Conservation (phyloP, 2,888 invertebrate genomes). For the Trichogramma evanescens region DNA sequence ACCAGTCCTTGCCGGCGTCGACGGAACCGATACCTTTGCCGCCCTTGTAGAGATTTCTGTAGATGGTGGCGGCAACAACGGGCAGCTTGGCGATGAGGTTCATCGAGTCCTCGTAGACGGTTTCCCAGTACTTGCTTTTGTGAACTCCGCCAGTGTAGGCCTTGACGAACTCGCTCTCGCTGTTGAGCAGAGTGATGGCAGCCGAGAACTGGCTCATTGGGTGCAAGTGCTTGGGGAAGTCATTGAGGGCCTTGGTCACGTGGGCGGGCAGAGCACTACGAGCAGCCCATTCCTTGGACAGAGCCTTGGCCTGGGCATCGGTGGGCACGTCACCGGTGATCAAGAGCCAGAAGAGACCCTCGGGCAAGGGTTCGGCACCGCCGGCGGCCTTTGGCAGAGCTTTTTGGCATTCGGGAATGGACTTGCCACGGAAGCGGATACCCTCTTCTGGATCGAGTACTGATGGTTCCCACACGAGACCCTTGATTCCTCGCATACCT, state of each 20-base stretch:
- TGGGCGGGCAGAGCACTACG: conserved; percentile 74
- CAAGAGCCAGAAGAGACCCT: conserved; percentile 90
- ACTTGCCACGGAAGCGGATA: conserved; percentile 87
- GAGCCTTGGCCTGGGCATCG: conserved; percentile 61
- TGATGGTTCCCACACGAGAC: conserved; percentile 90
- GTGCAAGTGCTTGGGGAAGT: conserved; percentile 81
- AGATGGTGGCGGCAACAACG: conserved; percentile 88
- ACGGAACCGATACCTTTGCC: conserved; percentile 79
- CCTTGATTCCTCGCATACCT: conserved; percentile 94
- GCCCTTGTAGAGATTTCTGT: conserved; percentile 62
- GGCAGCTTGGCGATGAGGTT: conserved; percentile 91
- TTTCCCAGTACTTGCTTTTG: conserved; percentile 88
- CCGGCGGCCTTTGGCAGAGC: conserved; percentile 73
- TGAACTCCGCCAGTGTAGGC: conserved; percentile 84
- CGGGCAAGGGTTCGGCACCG: conserved; percentile 80
- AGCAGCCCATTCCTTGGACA: conserved; percentile 58
- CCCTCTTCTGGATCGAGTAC: conserved; percentile 93
- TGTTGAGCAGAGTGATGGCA: conserved; percentile 84
- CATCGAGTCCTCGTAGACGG: conserved; percentile 87
- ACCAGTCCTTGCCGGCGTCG: conserved; percentile 86
- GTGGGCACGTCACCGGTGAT: conserved; percentile 84
- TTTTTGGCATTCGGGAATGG: conserved; percentile 89
- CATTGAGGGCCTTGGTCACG: conserved; percentile 88
- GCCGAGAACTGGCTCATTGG: conserved; percentile 94
- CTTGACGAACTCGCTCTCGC: conserved; percentile 85